Evolutionary conservation across 2,113 vertebrate genomes (phyloP).

Genomic region (Calypte anna): DNA sequence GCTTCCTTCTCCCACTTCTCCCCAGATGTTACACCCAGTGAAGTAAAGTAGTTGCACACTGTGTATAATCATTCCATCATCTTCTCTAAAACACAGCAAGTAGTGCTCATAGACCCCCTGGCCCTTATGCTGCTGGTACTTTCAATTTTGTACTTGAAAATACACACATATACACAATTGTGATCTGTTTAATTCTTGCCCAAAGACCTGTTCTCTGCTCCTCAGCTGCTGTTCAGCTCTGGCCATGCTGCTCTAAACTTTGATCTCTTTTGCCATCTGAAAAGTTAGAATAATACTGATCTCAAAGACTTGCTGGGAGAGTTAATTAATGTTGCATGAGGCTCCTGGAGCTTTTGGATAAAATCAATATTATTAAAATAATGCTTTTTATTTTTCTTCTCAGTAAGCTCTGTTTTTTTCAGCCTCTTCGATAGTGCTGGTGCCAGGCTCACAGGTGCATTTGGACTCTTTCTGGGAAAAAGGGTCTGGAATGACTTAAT

Average conservation of each 20-base stretch:
- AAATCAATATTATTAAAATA: neutral
- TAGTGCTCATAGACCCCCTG: neutral
- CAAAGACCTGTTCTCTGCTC: neutral
- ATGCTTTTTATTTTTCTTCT: neutral
- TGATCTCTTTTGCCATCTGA: neutral
- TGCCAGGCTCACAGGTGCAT: neutral
- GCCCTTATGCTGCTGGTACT: neutral
- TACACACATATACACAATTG: neutral
- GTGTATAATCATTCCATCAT: neutral
- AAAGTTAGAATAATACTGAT: neutral
- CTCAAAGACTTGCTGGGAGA: neutral
- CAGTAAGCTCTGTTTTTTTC: neutral
- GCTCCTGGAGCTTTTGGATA: neutral
- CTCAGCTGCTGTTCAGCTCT: neutral
- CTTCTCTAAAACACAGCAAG: neutral
- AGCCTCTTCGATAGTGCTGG: neutral
- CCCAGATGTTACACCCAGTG: neutral
- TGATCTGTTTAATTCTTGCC: neutral
- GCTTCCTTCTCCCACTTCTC: neutral
- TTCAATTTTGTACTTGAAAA: neutral
- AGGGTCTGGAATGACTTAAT: neutral
- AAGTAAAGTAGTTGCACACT: neutral
- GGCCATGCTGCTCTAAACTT: neutral
- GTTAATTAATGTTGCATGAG: constrained; percentile 22
- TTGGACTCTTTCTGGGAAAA: neutral